These are phyloP conservation scores for Strongylocentrotus purpuratus DNA, from an alignment of 35 echinoderm and acorn worm genomes.

Conservation along the genomic window DNA sequence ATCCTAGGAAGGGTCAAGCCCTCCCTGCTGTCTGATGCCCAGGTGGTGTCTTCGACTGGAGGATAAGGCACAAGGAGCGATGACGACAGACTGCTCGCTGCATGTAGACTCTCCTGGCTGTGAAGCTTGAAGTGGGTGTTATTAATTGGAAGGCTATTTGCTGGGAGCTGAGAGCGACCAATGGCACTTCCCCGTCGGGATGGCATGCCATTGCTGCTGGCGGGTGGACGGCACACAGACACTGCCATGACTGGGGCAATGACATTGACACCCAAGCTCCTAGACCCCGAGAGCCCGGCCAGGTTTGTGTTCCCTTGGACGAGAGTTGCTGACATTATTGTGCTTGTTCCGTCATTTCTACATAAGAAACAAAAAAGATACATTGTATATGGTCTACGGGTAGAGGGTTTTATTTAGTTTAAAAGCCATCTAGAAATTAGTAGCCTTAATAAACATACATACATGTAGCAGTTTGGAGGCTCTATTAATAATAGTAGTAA, in stretches of 20 bases:
- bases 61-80: constrained; percentile 14
- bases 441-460: too few relatives aligned
- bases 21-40: neutral
- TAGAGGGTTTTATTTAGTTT: too few relatives aligned
- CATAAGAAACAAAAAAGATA: too few relatives aligned
- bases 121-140: neutral
- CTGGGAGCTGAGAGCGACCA: neutral
- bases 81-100: neutral
- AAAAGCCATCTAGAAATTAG: too few relatives aligned
- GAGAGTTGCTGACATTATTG: constrained; percentile 31
- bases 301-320: constrained; percentile 36
- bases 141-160: constrained; percentile 14
- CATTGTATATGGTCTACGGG: too few relatives aligned
- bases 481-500: too few relatives aligned
- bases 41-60: neutral
- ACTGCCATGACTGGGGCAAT: constrained; percentile 25
- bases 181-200: neutral
- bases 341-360: neutral
- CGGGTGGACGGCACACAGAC: constrained; percentile 23
- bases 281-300: neutral
- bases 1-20: constrained; percentile 16
- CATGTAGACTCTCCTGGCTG: neutral
- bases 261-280: neutral
- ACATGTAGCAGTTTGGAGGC: too few relatives aligned
- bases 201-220: constrained; percentile 3